Base-by-base conservation (phyloP, 1,140 invertebrate genomes). In the Leptestheria dahalacensis region DNA sequence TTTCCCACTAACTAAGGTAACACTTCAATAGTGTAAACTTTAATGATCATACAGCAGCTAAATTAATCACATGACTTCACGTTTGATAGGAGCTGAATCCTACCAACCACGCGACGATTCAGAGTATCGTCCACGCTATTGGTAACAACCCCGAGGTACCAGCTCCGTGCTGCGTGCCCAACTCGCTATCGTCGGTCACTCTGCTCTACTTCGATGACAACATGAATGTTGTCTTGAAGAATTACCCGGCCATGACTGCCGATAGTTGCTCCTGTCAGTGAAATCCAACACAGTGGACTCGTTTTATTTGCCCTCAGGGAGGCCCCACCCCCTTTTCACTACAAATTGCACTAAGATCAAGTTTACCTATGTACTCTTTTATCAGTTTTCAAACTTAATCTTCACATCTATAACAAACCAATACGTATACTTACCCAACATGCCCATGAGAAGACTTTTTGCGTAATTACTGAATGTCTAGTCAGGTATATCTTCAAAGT, bases 91-190 rank as follows among this genome's bases (percentile, higher is more conserved):
- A 72, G 60, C 71, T 74, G 59, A 71, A 70, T 60, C 79, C 79
- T 0, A 81, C 81, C 21, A 85, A 85, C 68, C 82, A 86, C 64
- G 81, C 81, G 20, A 83, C 80, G 20, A 75, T 85, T 46, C 78
- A 81, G 63, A 80, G 78, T 63, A 78, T 83, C 61, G 76, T 81
- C n/a, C 75, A 80, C 63, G 75, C 78, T 51, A 68, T 82, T 60
- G 72, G 75, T 48, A 67, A 77, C 2, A 70, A 73, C 1, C 70
- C 74, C 50, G 74, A 73, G 23, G 71, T 82, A 3, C 71, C 71
- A 2, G 72, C 72, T 55, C 78, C 80, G 0, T 83, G 81, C 61
- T 86, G 83, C 65, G 81, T 83, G 2, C 82, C 82, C 1, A 79
- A 78, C 10, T 77, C 78, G 62, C 73, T 84, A 18, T 72, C 74